Base-by-base conservation (phyloP, 2,888 invertebrate genomes). In the Entomobrya multifasciata region DNA sequence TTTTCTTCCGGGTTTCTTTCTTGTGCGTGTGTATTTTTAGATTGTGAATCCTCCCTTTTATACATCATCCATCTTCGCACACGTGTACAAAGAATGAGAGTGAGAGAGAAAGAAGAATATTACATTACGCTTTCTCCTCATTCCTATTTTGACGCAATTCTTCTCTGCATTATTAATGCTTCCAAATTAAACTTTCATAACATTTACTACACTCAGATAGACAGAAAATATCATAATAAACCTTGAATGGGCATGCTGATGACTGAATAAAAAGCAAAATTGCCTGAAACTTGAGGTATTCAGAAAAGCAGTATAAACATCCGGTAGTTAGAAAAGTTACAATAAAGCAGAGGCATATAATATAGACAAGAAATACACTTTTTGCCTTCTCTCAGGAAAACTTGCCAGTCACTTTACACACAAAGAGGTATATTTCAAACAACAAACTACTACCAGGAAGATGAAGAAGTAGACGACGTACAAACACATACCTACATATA, bases 281-380 rank as follows among this genome's bases (percentile, higher is more conserved):
- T 86, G 86, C 86, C 86, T 80, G 15, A 86, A 86, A 80, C 79
- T 86, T 86, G 86, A 80, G 74, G 86, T 79, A 74, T 74, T 79
- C 74, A 79, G 78, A 78, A n/a, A 82, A 80, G 86, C 74, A 76
- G 79, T 82, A n/a, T n/a, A 87, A 87, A 81, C 87, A 87, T 87
- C 82, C 82, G 81, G 87, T 82, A 60, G 81, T 81, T 60, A 86
- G 57, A 80, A 86, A 86, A 81, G 70, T 86, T 80, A 79, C 62
- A 8, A 36, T 8, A 80, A 86, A 80, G 74, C 62, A 25, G 47
- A 47, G 20, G 41, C 5, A n/a, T 17, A 55, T 6, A 20, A 20
- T 8, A 36, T 8, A 36, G 8, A 36, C 36, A 36, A 57, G 10
- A 10, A 57, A 22, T 11, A 74, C 41, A 47, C 3, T 30, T 15